phyloP scores from a whole-genome alignment of 2,888 invertebrate genomes.

The Automeris io region DNA sequence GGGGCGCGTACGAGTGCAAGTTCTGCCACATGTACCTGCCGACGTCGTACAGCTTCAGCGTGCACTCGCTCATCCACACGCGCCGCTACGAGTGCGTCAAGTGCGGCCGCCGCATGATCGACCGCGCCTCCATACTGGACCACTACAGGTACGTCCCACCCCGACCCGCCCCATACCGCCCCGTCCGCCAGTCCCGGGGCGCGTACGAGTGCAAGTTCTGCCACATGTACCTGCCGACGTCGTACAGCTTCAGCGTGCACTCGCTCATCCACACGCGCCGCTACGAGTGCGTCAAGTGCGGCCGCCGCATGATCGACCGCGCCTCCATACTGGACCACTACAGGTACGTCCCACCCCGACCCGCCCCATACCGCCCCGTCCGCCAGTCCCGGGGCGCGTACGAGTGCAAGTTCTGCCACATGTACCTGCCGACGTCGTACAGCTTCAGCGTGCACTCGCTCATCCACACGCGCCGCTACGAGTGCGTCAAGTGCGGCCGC shows the following conservation, averaged over 20 bases:
- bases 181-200: slow-evolving; percentile 44
- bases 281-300: slow-evolving; percentile 52
- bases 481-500: slow-evolving; percentile 45
- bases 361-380: too few relatives aligned
- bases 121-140: slow-evolving; percentile 47
- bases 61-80: slow-evolving; percentile 56
- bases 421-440: slow-evolving; percentile 54
- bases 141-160: slow-evolving; percentile 51
- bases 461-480: slow-evolving; percentile 56
- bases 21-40: slow-evolving; percentile 56
- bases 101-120: slow-evolving; percentile 51
- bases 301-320: slow-evolving; percentile 47
- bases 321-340: slow-evolving; percentile 55
- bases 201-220: slow-evolving; percentile 50
- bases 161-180: too few relatives aligned
- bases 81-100: slow-evolving; percentile 48
- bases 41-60: slow-evolving; percentile 44
- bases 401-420: slow-evolving; percentile 48
- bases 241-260: slow-evolving; percentile 53
- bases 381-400: slow-evolving; percentile 51
- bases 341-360: too few relatives aligned
- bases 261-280: slow-evolving; percentile 50
- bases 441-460: slow-evolving; percentile 50
- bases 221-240: slow-evolving; percentile 48
- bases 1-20: slow-evolving; percentile 50